Evolutionary conservation across 2,113 vertebrate species (phyloP).

Genomic region (Triplophysa rosa): DNA sequence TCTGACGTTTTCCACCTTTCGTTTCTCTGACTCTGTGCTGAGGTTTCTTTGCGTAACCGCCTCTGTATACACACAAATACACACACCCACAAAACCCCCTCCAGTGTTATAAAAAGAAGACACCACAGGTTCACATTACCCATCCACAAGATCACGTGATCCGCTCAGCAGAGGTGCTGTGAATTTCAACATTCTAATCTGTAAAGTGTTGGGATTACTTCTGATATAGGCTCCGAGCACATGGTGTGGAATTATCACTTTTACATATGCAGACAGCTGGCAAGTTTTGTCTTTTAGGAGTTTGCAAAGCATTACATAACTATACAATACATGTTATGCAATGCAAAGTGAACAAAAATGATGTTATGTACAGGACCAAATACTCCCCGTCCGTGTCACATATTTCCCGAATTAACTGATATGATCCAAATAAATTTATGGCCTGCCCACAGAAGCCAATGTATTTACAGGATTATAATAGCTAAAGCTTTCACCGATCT

Average conservation of each 20-base stretch:
- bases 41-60: neutral
- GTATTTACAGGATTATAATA: neutral
- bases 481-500: neutral
- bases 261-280: neutral
- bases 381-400: neutral
- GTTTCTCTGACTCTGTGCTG: neutral
- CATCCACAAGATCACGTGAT: constrained; percentile 23
- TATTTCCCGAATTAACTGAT: neutral
- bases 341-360: neutral
- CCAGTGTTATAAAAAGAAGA: constrained; percentile 22
- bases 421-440: neutral
- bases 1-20: no score
- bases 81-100: constrained; percentile 28
- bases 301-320: neutral
- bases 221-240: constrained; percentile 3
- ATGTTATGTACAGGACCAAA: neutral
- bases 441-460: neutral
- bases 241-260: neutral
- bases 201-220: constrained; percentile 12
- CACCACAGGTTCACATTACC: constrained; percentile 38
- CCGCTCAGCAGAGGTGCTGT: neutral
- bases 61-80: constrained; percentile 16
- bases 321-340: neutral
- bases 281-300: neutral
- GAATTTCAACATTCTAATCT: constrained; percentile 24